Percentiles rank a stretch among this genome's conserved stretches.
Conservation (phyloP, 2,113 vertebrate genomes). For the Microcebus murinus region DNA sequence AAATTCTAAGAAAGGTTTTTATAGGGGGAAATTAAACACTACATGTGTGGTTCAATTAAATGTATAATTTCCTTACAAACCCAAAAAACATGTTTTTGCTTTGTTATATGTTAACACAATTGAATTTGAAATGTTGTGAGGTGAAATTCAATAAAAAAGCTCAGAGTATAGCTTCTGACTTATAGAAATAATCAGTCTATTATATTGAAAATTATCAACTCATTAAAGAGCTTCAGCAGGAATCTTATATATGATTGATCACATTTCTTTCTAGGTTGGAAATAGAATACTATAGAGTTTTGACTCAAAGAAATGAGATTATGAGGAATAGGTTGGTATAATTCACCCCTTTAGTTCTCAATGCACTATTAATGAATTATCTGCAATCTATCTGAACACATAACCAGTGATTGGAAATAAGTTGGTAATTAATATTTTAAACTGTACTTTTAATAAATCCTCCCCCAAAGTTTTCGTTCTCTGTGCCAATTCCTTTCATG, state of each 20-base stretch:
- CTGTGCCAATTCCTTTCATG: background rate
- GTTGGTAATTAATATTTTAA: conserved; percentile 46
- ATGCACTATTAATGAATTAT: background rate
- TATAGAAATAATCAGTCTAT: background rate
- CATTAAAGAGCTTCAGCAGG: background rate
- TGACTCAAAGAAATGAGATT: background rate
- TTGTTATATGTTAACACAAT: background rate
- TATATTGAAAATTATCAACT: background rate
- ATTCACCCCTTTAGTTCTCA: background rate
- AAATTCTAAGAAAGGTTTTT: background rate
- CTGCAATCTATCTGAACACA: background rate
- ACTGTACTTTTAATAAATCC: background rate
- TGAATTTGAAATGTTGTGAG: background rate
- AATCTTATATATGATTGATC: background rate
- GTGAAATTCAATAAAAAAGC: background rate
- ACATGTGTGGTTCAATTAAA: background rate
- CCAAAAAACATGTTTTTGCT: background rate
- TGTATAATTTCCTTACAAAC: background rate
- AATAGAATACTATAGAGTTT: background rate
- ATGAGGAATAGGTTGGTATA: background rate
- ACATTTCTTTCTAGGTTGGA: background rate
- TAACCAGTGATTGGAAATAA: background rate
- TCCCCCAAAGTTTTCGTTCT: background rate
- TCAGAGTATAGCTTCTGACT: background rate
- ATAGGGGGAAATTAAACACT: background rate